phyloP scores from a whole-genome alignment of 2,888 invertebrate species.

The Pherbina coryleti region DNA sequence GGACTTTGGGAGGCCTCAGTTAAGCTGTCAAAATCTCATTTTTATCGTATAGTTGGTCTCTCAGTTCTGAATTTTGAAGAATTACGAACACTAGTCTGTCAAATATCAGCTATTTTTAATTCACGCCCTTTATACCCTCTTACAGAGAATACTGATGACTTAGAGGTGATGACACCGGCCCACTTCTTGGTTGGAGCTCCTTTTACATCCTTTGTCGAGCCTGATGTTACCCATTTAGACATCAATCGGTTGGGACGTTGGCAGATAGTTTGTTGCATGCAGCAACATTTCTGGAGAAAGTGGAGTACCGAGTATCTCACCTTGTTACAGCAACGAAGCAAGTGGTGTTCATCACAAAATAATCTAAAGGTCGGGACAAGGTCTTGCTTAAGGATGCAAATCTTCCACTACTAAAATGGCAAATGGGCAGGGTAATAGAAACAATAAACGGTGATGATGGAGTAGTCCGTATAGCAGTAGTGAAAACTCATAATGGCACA shows the following conservation, averaged over 20 bases:
- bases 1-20: constrained; percentile 44
- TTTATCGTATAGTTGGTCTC: constrained; percentile 36
- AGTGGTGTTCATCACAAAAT: constrained; percentile 41
- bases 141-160: constrained; percentile 36
- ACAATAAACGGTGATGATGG: constrained; percentile 35
- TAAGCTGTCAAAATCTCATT: constrained; percentile 43
- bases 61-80: constrained; percentile 44
- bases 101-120: constrained; percentile 44
- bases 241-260: constrained; percentile 38
- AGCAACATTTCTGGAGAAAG: constrained; percentile 45
- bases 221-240: constrained; percentile 41
- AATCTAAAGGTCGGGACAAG: constrained; percentile 14
- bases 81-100: constrained; percentile 43
- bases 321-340: constrained; percentile 45
- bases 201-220: constrained; percentile 33
- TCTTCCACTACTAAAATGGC: constrained; percentile 41
- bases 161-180: constrained; percentile 21
- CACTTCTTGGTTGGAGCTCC: constrained; percentile 46
- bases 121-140: constrained; percentile 46
- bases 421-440: constrained; percentile 38
- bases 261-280: constrained; percentile 41
- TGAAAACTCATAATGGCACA: constrained; percentile 32
- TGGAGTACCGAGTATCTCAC: constrained; percentile 42
- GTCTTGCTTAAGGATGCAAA: background rate
- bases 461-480: constrained; percentile 34